Evolutionary conservation across 2,113 vertebrate genomes (phyloP).

Genomic region (Capreolus pygargus): DNA sequence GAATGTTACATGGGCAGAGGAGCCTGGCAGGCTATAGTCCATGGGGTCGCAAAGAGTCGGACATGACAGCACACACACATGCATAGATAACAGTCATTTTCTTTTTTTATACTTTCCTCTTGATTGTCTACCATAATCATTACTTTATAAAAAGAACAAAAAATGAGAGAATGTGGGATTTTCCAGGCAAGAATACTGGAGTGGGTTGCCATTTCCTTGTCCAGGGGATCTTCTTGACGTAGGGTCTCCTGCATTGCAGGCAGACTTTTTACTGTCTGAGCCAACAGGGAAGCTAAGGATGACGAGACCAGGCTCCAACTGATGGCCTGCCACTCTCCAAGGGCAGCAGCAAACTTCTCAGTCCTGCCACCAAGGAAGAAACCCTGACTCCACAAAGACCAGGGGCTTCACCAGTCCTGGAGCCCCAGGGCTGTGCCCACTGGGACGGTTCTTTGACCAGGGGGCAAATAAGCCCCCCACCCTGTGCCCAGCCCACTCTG

Average conservation of each 20-base stretch:
- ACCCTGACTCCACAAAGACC: neutral
- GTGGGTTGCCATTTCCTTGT: neutral
- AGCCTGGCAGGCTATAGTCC: neutral
- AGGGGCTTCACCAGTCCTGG: neutral
- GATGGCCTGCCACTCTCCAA: fast-evolving
- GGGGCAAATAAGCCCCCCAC: neutral
- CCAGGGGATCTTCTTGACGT: neutral
- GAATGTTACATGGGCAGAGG: neutral
- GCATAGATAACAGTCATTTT: neutral
- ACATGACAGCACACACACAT: neutral
- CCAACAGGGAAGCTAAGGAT: neutral
- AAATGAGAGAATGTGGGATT: neutral
- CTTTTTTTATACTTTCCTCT: neutral
- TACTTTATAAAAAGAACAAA: neutral
- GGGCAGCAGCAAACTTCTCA: neutral
- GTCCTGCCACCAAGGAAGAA: neutral
- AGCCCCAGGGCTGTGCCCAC: too few relatives aligned
- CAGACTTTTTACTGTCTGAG: neutral
- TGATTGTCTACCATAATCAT: too few relatives aligned
- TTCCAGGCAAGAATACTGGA: neutral
- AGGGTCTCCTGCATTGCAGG: neutral
- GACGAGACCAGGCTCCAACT: neutral
- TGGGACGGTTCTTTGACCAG: neutral
- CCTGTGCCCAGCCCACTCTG: neutral
- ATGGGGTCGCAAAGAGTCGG: neutral